Evolutionary conservation across 2,797 vertebrate species (phyloP), one percentile per base, ranked within the genome.

Genomic region (Siniperca undulata): DNA sequence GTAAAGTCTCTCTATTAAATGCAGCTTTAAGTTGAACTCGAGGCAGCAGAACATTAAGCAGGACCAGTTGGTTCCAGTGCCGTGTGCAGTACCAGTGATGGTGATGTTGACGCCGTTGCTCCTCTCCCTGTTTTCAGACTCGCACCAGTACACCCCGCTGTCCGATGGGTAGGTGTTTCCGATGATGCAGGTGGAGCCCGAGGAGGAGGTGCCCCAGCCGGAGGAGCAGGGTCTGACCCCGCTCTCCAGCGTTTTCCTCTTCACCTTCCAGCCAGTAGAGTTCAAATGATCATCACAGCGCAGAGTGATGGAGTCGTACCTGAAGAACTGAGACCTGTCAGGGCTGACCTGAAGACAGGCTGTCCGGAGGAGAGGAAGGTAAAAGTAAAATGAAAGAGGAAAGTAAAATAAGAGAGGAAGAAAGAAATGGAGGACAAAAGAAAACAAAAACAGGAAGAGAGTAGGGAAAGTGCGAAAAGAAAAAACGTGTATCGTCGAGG

Each of bases 71-170:
- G 14, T 44, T 13, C 14, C n/a, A 44, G 13, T 12, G n/a, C 19
- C 55, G 30, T 9, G 42, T 40, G 30, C 2, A 6, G 27, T 86
- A 93, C 90, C 90, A 0, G 67, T 88, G 81, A 92, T 58, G 53
- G 82, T 86, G 80, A 93, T 84, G 85, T 86, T 88, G 72, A 90
- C 11, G 0, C 1, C 0, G 20, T 65, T 50, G 82, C 88, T 89
- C 17, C 3, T 77, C 22, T 80, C 16, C 5, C 77, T 61, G 1
- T 9, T 38, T 1, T 0, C 67, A 3, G 83, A 90, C 71, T 93
- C 91, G 10, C 91, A 92, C 91, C 87, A 91, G 89, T 89, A 93
- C 44, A 48, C 2, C 22, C 89, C 92, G 1, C 65, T 82, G 87
- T 91, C 91, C 0, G 83, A 58, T 0, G 91, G 86, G 77, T 91